Base-by-base conservation (phyloP, 1,140 invertebrate species). In the Brachystomella parvula region DNA sequence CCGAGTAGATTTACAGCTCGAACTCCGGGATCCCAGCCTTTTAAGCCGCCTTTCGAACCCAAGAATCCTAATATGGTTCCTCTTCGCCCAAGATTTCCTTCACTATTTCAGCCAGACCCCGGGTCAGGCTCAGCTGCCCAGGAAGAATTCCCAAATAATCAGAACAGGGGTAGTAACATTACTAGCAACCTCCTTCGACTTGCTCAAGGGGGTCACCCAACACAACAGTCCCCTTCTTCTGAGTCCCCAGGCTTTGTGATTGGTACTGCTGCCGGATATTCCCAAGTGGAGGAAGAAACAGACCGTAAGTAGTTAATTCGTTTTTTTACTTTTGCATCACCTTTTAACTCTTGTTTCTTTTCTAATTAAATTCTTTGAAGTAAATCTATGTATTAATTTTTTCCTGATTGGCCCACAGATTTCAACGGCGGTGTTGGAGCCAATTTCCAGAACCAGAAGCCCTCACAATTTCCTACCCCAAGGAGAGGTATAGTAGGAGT, bases 171-270 rank as follows among this genome's bases (percentile, higher is more conserved):
- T n/a, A n/a, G n/a, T n/a, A n/a, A n/a, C n/a, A n/a, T n/a, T n/a
- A 53, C 49, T 6, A 53, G 24, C 24, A 53, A 53, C 49, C 49
- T 53, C 12, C 49, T 53, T 24, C 49, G 49, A 6, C 49, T 53
- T 17, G 49, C 49, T 26, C 49, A 53, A 24, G 6, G 12, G 49
- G 24, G 21, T 15, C 49, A 53, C 3, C n/a, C 49, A 53, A 53
- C 49, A 19, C 39, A 9, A 53, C 49, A 9, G 21, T 24, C 9
- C 24, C 49, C 15, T 53, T 26, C 49, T 17, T 53, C 6, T 53
- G 49, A 3, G 12, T 53, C 12, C 49, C 49, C 49, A 26, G n/a
- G n/a, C n/a, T n/a, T n/a, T n/a, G n/a, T n/a, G n/a, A n/a, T n/a
- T n/a, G n/a, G n/a, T n/a, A n/a, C n/a, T n/a, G 24, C 49, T 15